These are phyloP conservation scores for Diachrysia chrysitis DNA, from an alignment of 2,888 invertebrate species.

Conservation along the genomic window DNA sequence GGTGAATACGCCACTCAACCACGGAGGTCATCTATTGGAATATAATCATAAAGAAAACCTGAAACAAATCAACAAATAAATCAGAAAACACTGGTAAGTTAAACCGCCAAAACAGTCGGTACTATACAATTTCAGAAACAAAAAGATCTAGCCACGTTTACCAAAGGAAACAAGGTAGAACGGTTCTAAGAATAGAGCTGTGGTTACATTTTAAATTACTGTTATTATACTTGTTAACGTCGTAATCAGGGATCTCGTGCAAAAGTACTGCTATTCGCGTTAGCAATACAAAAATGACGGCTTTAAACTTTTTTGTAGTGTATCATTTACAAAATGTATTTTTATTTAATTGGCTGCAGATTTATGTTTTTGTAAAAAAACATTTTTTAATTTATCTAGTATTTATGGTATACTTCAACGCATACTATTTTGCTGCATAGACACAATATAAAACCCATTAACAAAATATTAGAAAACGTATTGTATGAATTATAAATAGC, in stretches of 20 bases:
- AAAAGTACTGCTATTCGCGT: slow-evolving; percentile 63
- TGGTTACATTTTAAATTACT: slow-evolving; percentile 75
- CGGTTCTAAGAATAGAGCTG: slow-evolving; percentile 73
- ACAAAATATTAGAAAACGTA: no score
- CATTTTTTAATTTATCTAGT: neutral
- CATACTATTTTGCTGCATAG: no score
- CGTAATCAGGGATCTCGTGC: slow-evolving; percentile 68
- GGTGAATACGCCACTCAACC: no score
- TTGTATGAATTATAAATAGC: no score
- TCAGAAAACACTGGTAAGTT: slow-evolving; percentile 35
- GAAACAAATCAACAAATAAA: neutral
- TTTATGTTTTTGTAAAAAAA: neutral
- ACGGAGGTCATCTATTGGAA: no score
- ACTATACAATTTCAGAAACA: slow-evolving; percentile 45
- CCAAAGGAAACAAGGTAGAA: slow-evolving; percentile 71
- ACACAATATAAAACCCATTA: no score
- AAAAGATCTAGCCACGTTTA: slow-evolving; percentile 65
- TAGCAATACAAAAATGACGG: slow-evolving; percentile 52
- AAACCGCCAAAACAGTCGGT: slow-evolving; percentile 34
- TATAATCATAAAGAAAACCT: no score
- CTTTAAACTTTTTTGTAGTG: slow-evolving; percentile 26
- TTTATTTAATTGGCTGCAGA: slow-evolving; percentile 15
- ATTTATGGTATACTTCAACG: neutral
- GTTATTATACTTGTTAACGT: slow-evolving; percentile 74
- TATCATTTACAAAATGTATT: slow-evolving; percentile 27